Evolutionary conservation across 2,888 invertebrate species (phyloP), one percentile per base, ranked within the genome.

Genomic region (Subacronicta megacephala): DNA sequence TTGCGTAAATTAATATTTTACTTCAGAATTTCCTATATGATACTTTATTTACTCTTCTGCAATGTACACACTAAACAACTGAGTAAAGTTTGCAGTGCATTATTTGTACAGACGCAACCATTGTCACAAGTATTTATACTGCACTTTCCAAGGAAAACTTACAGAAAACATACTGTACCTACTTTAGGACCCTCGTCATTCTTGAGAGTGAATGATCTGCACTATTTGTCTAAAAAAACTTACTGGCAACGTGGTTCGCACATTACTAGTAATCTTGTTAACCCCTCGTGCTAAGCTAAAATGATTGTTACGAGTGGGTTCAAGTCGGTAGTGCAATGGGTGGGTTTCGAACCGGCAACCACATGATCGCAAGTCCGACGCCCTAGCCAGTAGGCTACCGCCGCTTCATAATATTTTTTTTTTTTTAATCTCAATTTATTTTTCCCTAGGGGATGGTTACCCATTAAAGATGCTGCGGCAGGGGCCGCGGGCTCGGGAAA

Each of bases 111-210:
- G 60, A 44, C 50, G 37, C 13, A 18, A 36, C 16, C 2, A 15
- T 3, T 17, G 37, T 31, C 13, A 15, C 29, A 47, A 62, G 62
- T 46, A 57, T 58, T 54, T 23, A 35, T 45, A 49, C 31, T 66
- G 54, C 49, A 53, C 37, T 62, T 67, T 33, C 15, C 49, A 50
- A 56, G 38, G 35, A 62, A 36, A 38, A 31, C n/a, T 16, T 5
- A 15, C 35, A 18, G 10, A 18, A 7, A 1, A 12, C 18, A 13
- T 26, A 17, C 15, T n/a, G 26, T 35, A 20, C n/a, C n/a, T n/a
- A n/a, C 18, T 44, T 44, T 6, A 13, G 9, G 9, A 33, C 33
- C 12, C 12, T 3, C 7, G 20, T n/a, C 0, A 20, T 36, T 26
- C 10, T 10, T 3, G 26, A 10, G 1, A 1, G 10, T 26, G 26